Evolutionary conservation across 2,113 vertebrate genomes (phyloP), one percentile per base, ranked within the genome.

Genomic region (Cyanoderma ruficeps): DNA sequence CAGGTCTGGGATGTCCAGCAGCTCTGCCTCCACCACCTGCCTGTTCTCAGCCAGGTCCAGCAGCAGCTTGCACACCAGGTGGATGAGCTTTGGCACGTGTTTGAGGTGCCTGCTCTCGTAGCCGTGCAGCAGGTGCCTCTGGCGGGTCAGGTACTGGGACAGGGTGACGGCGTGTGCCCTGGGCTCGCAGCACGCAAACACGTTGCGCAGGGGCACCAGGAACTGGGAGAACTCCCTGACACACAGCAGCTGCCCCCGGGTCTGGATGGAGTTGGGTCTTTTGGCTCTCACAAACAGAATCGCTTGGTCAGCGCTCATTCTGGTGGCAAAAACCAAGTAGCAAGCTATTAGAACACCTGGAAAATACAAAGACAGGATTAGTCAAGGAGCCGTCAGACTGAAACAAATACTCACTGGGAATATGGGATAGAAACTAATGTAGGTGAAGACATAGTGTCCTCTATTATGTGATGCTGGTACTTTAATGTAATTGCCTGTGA

Each of bases 301-400:
- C 23, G 99, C 99, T 94, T 99, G 99, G 94, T 99, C 99, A 33
- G 99, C 99, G 5, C 98, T 99, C 99, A 99, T 99, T 81, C 99
- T 97, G 50, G 98, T 99, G 12, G 99, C 99, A 97, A 99, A 99
- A 87, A 99, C 99, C 89, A 99, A 96, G 90, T 99, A 99, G 97
- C 99, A 99, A 35, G 99, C 99, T 97, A 99, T 97, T 61, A 99
- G 96, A 89, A 99, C 99, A 88, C 99, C 99, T 99, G 78, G 39
- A 90, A 96, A 61, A 90, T 3, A 74, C 6, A 95, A 77, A 94
- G 28, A 50, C 55, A 41, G 82, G 33, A n/a, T 90, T 52, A 75
- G 59, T 1, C 49, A 44, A 63, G 64, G 68, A 89, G 63, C 41
- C 46, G 19, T 35, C 41, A 44, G 49, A 50, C 21, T 39, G 15